A percentile compares a stretch with the other conserved stretches of the same genome.
These are phyloP conservation scores for Gracilinanus agilis DNA, from an alignment of 2,113 vertebrate species.

Conservation along the genomic window DNA sequence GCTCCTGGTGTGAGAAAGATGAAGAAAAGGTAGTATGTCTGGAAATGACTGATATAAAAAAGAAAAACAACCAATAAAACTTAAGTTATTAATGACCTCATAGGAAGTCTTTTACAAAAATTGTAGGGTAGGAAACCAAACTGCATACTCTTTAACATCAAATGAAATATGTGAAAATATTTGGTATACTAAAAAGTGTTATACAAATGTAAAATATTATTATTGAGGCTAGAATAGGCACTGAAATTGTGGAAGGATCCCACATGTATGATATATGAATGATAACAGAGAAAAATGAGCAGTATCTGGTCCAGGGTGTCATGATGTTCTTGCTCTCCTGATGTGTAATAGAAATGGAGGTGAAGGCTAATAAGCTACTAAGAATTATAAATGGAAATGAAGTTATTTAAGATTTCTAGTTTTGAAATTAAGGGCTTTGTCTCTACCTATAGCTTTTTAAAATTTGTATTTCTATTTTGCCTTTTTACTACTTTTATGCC, in stretches of 20 bases:
- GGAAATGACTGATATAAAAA: not conserved
- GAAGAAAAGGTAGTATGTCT: not conserved
- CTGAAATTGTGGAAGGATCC: not conserved
- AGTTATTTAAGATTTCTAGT: not conserved
- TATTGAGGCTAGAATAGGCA: not conserved
- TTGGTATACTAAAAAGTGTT: not conserved
- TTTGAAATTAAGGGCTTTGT: not conserved
- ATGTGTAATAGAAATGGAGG: not conserved
- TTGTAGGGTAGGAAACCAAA: not conserved
- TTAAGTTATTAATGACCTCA: not conserved
- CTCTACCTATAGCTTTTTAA: not conserved
- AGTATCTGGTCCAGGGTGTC: not conserved
- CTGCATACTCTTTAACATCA: not conserved
- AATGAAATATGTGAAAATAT: not conserved
- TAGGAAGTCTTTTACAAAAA: not conserved
- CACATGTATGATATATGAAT: not conserved
- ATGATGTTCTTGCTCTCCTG: not conserved
- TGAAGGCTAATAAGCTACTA: not conserved
- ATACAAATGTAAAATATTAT: not conserved
- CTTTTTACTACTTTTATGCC: not conserved
- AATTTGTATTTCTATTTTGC: not conserved
- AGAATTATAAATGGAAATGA: not conserved
- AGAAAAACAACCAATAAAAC: not conserved
- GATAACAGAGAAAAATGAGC: not conserved
- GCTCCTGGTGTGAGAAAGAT: not conserved